Evolutionary conservation across 2,888 invertebrate species (phyloP), one percentile per base, ranked within the genome.

Genomic region (Philonicus albiceps): DNA sequence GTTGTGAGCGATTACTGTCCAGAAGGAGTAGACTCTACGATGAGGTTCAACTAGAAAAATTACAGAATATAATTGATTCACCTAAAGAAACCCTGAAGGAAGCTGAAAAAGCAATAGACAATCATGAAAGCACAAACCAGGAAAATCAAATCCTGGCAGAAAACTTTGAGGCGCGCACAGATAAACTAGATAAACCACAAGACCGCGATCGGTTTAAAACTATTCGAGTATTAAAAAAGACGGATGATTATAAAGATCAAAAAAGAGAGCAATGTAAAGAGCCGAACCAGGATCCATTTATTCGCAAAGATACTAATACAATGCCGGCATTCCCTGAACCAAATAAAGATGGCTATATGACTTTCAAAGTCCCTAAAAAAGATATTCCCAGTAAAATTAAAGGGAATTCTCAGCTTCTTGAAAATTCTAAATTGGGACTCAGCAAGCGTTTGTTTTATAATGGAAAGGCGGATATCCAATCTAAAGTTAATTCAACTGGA

Each of bases 191-290:
- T 91, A 78, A 91, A 91, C 19, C 90, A 83, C 89, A 91, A 19
- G 91, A 92, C 89, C 91, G 92, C 16, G 92, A 92, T 88, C 91
- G 92, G 31, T 92, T 92, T 86, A 92, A 92, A 89, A 92, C 92
- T n/a, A 92, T 92, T 86, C 91, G 92, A 89, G 91, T 92, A 85
- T 90, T 90, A 87, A 89, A 88, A 89, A 83, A 86, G 88, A 85
- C 88, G 86, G 88, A 88, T 87, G 78, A 90, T 90, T 86, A 89
- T 92, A 87, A 90, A 88, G 92, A 92, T 89, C 90, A 90, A 87
- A 90, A 91, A 2, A 37, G n/a, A 11, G 86, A 86, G 11, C 27
- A 64, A 19, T 19, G 2, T 22, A 64, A 64, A 1, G 22, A 64
- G 8, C 7, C 8, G 64, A 27, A 64, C 13, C 40, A 43, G 8